These are phyloP conservation scores for Arothron firmamentum DNA, from an alignment of 2,113 vertebrate species.

Conservation along the genomic window DNA sequence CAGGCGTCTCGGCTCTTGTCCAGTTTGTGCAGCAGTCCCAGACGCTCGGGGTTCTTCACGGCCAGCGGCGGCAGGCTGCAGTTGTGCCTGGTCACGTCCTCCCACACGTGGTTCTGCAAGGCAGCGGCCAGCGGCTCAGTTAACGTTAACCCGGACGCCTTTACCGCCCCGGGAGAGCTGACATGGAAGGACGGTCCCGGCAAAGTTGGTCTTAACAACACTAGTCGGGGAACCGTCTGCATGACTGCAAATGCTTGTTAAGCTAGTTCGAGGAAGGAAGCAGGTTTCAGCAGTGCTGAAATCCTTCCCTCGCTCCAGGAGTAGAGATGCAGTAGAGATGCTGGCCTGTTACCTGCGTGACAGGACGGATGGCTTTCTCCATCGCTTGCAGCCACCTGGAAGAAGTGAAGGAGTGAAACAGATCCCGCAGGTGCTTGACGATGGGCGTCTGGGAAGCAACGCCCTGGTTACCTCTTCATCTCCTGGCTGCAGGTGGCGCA, in stretches of 20 bases:
- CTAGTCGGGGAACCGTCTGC: too few species aligned
- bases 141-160: too few species aligned
- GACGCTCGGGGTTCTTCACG: constrained; percentile 85
- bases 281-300: too few species aligned
- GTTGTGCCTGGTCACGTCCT: constrained; percentile 87
- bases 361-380: constrained; percentile 81
- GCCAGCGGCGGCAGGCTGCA: constrained; percentile 85
- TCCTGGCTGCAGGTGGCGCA: constrained; percentile 88
- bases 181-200: too few species aligned
- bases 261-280: too few species aligned
- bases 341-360: constrained; percentile 76
- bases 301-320: too few species aligned
- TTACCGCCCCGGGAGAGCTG: too few species aligned
- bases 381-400: constrained; percentile 86
- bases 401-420: constrained; percentile 3
- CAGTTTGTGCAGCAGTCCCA: constrained; percentile 46
- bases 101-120: constrained; percentile 86
- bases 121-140: too few species aligned
- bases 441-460: too few species aligned
- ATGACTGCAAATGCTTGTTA: too few species aligned
- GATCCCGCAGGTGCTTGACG: not conserved
- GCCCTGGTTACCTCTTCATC: constrained; percentile 81
- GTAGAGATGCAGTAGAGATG: too few species aligned
- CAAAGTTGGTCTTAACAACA: too few species aligned
- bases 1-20: constrained; percentile 78